These are phyloP conservation scores for Torymus aiolomorphi DNA, from an alignment of 2,888 invertebrate species.

Conservation along the genomic window DNA sequence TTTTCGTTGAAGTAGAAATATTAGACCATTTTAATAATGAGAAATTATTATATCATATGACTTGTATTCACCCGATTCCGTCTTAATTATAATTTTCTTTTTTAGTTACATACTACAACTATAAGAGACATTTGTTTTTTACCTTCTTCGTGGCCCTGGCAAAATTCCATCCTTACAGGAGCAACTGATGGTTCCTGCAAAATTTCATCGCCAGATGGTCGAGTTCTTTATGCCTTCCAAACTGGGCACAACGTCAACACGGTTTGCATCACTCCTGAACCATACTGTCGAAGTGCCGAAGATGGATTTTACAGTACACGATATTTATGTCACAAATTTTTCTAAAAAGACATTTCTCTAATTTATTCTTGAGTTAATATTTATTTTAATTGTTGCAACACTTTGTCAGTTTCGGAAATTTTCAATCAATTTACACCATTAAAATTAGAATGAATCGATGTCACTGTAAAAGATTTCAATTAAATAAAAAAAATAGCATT, in stretches of 20 bases:
- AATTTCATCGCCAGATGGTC: conserved; percentile 75
- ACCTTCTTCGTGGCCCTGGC: conserved; percentile 76
- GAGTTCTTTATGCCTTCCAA: conserved; percentile 74
- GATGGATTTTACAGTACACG: conserved; percentile 75
- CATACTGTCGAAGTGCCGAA: conserved; percentile 70
- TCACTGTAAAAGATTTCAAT: too few relatives aligned
- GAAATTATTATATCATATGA: too few relatives aligned
- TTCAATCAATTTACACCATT: too few relatives aligned
- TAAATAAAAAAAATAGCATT: too few relatives aligned
- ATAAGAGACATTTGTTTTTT: conserved; percentile 76
- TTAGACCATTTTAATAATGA: too few relatives aligned
- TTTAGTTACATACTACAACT: conserved; percentile 74
- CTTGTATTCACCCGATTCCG: too few relatives aligned
- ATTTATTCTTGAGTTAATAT: too few relatives aligned
- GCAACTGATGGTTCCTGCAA: conserved; percentile 75
- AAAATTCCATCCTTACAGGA: conserved; percentile 74
- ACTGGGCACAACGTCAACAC: conserved; percentile 75
- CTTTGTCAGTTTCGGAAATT: too few relatives aligned
- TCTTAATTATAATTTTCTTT: conserved; percentile 8
- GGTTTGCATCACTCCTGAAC: conserved; percentile 75
- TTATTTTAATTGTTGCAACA: too few relatives aligned
- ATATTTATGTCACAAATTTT: neutral
- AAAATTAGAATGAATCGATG: too few relatives aligned
- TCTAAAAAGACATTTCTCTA: too few relatives aligned
- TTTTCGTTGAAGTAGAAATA: too few relatives aligned